phyloP scores from a whole-genome alignment of 2,888 invertebrate genomes.

The Lycocerus yunnanus region DNA sequence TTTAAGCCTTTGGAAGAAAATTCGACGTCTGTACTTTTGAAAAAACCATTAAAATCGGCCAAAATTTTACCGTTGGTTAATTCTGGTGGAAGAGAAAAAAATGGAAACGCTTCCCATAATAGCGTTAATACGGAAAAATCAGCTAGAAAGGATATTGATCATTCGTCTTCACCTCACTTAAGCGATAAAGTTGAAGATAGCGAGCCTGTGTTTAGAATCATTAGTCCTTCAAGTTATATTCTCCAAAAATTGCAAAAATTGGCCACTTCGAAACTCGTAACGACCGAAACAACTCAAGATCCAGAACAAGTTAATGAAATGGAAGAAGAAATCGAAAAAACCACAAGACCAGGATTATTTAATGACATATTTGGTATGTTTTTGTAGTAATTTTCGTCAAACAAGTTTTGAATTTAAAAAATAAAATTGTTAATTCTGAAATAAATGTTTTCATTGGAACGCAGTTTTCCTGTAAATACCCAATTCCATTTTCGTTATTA shows the following conservation, averaged over 20 bases:
- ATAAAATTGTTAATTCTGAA: background rate
- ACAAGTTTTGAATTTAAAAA: background rate
- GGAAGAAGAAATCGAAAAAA: background rate
- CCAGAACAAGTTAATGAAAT: background rate
- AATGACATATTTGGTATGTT: background rate
- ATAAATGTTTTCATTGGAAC: background rate
- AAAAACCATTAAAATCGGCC: background rate
- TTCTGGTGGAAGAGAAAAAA: background rate
- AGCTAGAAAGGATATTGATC: background rate
- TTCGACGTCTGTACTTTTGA: background rate
- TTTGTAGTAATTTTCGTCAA: background rate
- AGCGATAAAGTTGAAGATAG: background rate
- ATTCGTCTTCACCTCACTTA: background rate
- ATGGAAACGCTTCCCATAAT: background rate
- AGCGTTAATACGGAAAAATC: too few species aligned
- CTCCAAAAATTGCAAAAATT: background rate
- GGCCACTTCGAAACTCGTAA: background rate
- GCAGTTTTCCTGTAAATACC: background rate
- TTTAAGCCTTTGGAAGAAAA: background rate
- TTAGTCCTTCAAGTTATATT: background rate
- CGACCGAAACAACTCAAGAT: background rate
- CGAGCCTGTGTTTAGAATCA: background rate
- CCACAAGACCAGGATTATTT: background rate
- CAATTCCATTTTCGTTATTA: background rate
- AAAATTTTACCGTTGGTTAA: background rate